Base-by-base conservation (phyloP, 2,888 invertebrate species). In the Linyphia triangularis region DNA sequence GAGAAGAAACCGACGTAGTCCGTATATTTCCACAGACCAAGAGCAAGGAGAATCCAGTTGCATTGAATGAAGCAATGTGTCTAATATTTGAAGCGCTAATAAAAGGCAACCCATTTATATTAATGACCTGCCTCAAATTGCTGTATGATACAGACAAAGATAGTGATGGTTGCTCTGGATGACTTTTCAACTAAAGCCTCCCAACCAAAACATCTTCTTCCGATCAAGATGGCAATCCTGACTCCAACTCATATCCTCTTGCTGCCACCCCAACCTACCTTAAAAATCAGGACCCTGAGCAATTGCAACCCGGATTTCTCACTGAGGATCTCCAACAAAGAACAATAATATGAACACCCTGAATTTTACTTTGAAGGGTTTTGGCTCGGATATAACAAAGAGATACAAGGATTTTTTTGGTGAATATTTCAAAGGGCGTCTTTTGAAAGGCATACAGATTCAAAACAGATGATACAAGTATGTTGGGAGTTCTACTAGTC, bases 401-500 rank as follows among this genome's bases (percentile, higher is more conserved):
- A 43, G 19, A 13, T 57, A 63, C 26, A 51, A 65, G 22, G 43
- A 24, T 7, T 89, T 83, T 37, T 82, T 90, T 24, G 57, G 70
- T 9, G 59, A 65, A 1, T 57, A 73, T 30, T 78, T 85, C 22
- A 89, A 75, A 43, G 40, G 9, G 1, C 43, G 57, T 19, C 37
- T 91, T 7, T 33, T 83, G 24, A 63, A 63, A 22, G 90, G 91
- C 0, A 22, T 91, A 6, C 75, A 78, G 69, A 73, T 91, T 59
- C 89, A 88, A 6, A 89, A 88, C n/a, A 83, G 91, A 9, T 9
- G 70, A 0, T 91, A 90, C 72, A 81, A 90, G n/a, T 91, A 91
- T 89, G 75, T 91, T 26, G 91, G 91, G 9, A 89, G 90, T 59
- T 91, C 91, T 0, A 91, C 90, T 37, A 90, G 91, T 83, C 91